Evolutionary conservation across 1,140 invertebrate species (phyloP), one percentile per base, ranked within the genome.

Genomic region (Drosophila orena): DNA sequence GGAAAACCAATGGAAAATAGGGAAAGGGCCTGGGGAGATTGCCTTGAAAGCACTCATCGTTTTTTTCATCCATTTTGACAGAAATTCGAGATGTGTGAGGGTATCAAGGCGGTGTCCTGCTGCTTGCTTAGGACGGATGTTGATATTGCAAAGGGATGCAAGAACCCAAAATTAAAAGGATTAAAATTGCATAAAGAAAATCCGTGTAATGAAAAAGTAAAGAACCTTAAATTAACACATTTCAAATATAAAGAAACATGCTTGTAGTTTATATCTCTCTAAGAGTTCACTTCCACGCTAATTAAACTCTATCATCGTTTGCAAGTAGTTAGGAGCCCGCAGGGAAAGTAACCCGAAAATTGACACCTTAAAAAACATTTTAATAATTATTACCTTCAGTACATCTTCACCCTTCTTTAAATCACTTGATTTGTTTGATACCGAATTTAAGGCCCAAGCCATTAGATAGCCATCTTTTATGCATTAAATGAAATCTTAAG

Each of bases 11-110:
- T 52, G 64, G 60, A 65, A 68, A 66, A 64, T 66, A 34, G 43
- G 58, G 44, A 27, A 38, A n/a, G 12, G 43, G 15, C 35, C 37
- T 38, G 27, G 43, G 54, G 50, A 73, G 60, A 43, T 65, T 73
- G 61, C 53, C 83, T 79, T 83, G 52, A 83, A 88, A 89, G 84
- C 76, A 79, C 71, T 88, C 84, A 77, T 88, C 61, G 65, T 83
- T 88, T 78, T 68, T 66, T 57, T 53, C 49, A 30, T 77, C 40
- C 24, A 34, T 75, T 73, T 74, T 74, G 49, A 61, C 55, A 71
- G 30, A 61, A 54, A 65, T 65, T 44, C 30, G 20, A 57, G 58
- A 62, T 56, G 70, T 52, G 40, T 42, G 35, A 68, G 59, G 40
- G 70, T 74, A 75, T 75, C 53, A 40, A 38, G 44, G 30, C 59